Evolutionary conservation across 2,888 invertebrate genomes (phyloP), one percentile per base, ranked within the genome.

Genomic region (Pteria penguin): DNA sequence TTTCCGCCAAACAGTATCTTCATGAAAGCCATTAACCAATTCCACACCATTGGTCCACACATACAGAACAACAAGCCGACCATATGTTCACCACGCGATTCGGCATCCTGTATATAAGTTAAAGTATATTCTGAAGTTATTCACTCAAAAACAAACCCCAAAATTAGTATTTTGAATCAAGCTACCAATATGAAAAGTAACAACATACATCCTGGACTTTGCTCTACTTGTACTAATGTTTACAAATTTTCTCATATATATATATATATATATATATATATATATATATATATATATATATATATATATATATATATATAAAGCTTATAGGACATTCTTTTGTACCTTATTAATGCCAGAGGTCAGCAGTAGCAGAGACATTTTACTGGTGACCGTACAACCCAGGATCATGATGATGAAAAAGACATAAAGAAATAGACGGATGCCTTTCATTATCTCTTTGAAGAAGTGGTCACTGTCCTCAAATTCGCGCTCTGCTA

Each of bases 341-440:
- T n/a, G 61, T 70, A 89, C 88, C 83, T 87, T 83, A 61, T 79
- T 86, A 26, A 88, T 81, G 8, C 86, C 86, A 1, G 88, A 87
- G 4, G 86, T 81, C 4, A 89, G 78, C 24, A 89, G 82, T 45
- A 86, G 81, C 4, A 97, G 94, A 73, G 96, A 95, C 84, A 96
- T 96, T 93, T 97, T 97, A 87, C 97, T 96, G 88, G 97, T 93
- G 75, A 97, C 97, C 57, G 97, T 97, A 71, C 96, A 96, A 3
- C 94, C 95, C 86, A 98, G 94, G 81, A 98, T 97, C 88, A 96
- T 95, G 61, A 96, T 91, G 92, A 97, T 97, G 79, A 97, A 97
- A 84, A 97, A 92, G 83, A 96, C 92, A 93, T 97, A 98, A 31
- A 97, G 96, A 86, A 96, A 91, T 77, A 97, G 86, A 74, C 93